Conservation (phyloP, 2,113 vertebrate genomes). For the Balaeniceps rex region DNA sequence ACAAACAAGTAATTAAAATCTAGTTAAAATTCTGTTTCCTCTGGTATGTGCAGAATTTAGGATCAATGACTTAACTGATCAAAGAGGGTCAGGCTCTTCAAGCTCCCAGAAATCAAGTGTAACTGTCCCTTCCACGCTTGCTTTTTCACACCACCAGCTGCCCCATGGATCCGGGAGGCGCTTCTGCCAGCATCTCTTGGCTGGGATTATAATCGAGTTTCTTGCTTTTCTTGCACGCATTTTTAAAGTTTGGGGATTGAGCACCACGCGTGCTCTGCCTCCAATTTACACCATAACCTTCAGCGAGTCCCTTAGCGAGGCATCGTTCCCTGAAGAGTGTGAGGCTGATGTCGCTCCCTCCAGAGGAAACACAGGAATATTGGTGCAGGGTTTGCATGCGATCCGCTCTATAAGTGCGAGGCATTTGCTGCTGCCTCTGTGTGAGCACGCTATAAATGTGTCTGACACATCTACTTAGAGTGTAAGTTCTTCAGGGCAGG, state of each 20-base stretch:
- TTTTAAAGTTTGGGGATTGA: neutral
- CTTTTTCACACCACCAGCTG: neutral
- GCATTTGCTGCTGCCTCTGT: neutral
- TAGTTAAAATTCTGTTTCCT: slow-evolving; percentile 35
- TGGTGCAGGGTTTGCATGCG: neutral
- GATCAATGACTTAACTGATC: neutral
- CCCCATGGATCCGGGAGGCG: neutral
- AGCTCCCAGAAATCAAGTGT: neutral
- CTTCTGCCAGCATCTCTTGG: neutral
- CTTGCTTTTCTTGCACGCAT: neutral
- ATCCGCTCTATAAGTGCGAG: neutral
- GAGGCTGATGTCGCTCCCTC: neutral
- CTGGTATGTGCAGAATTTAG: neutral
- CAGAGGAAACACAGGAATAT: neutral
- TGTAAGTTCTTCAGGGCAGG: neutral
- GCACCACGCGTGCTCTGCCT: neutral
- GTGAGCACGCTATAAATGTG: neutral
- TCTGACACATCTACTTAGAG: neutral
- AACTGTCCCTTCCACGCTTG: neutral
- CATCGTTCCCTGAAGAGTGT: neutral
- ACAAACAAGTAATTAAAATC: slow-evolving; percentile 31
- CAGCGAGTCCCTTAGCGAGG: neutral
- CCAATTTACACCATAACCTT: neutral
- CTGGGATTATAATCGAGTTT: neutral
- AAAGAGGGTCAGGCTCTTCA: neutral